phyloP scores from a whole-genome alignment of 2,113 vertebrate genomes.

The Mus pahari region DNA sequence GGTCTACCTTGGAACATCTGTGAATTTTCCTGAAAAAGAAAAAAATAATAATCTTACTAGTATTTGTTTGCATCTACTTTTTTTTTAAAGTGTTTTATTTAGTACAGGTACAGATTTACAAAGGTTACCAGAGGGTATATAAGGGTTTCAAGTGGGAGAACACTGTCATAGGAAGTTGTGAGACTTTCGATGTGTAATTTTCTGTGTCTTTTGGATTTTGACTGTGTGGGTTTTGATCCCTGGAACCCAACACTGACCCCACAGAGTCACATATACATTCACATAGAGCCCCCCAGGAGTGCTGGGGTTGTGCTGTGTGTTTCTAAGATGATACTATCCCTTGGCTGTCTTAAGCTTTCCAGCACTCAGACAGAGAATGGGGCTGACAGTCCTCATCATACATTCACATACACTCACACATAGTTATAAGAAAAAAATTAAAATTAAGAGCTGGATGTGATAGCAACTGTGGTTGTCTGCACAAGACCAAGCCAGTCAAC shows the following conservation, averaged over 20 bases:
- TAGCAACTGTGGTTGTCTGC: not conserved
- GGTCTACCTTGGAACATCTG: conserved; percentile 95
- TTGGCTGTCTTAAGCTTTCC: too few relatives aligned
- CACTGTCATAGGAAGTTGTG: not conserved
- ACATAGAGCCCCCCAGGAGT: too few relatives aligned
- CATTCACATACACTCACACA: not conserved
- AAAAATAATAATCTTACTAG: conserved; percentile 35
- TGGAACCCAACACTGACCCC: not conserved
- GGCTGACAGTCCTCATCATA: too few relatives aligned
- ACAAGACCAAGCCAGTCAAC: not conserved
- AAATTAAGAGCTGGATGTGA: not conserved
- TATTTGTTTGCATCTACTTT: conserved; percentile 47
- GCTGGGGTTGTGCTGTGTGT: too few relatives aligned
- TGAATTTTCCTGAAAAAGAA: conserved; percentile 90
- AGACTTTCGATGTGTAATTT: conserved; percentile 30
- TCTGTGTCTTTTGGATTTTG: conserved; percentile 21
- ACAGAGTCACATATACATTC: not conserved
- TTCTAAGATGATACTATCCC: too few relatives aligned
- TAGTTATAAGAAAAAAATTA: not conserved
- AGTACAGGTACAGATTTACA: not conserved
- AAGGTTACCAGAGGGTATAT: not conserved
- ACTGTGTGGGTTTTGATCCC: not conserved
- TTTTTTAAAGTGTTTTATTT: not conserved
- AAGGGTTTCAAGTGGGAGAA: not conserved
- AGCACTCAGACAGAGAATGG: too few relatives aligned